A percentile compares a stretch with the other conserved stretches of the same genome.
These are phyloP conservation scores for Tyto alba DNA, from an alignment of 2,113 vertebrate species.

Conservation along the genomic window DNA sequence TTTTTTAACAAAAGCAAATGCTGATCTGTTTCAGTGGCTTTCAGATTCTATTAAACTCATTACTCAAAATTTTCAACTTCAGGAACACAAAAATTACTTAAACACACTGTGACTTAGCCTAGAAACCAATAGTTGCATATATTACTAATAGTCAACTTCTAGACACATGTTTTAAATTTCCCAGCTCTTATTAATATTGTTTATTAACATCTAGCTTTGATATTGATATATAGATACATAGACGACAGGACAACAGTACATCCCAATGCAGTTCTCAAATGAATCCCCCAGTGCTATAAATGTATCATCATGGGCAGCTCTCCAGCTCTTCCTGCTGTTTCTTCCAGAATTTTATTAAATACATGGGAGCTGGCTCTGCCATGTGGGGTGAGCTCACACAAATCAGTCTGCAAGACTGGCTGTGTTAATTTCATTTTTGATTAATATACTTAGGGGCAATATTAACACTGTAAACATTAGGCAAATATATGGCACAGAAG, in stretches of 20 bases:
- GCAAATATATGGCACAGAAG: background rate
- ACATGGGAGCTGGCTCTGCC: background rate
- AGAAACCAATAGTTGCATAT: background rate
- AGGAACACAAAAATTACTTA: background rate
- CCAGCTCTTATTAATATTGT: background rate
- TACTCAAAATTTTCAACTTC: background rate
- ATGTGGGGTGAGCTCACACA: background rate
- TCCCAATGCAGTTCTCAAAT: background rate
- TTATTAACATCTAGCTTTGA: background rate
- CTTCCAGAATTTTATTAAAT: slow-evolving; percentile 7
- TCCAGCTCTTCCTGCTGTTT: background rate
- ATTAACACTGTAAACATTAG: background rate
- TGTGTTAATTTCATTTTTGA: background rate
- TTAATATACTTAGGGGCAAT: background rate
- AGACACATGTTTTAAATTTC: background rate
- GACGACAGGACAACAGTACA: background rate
- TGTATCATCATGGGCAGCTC: background rate
- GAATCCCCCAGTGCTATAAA: background rate
- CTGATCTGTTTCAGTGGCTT: background rate
- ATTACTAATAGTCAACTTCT: background rate
- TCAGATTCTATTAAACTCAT: background rate
- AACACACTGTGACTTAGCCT: background rate
- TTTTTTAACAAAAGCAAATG: background rate
- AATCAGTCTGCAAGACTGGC: background rate
- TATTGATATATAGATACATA: background rate